Evolutionary conservation across 2,797 vertebrate genomes (phyloP), one percentile per base, ranked within the genome.

Genomic region (Sylvia borin): DNA sequence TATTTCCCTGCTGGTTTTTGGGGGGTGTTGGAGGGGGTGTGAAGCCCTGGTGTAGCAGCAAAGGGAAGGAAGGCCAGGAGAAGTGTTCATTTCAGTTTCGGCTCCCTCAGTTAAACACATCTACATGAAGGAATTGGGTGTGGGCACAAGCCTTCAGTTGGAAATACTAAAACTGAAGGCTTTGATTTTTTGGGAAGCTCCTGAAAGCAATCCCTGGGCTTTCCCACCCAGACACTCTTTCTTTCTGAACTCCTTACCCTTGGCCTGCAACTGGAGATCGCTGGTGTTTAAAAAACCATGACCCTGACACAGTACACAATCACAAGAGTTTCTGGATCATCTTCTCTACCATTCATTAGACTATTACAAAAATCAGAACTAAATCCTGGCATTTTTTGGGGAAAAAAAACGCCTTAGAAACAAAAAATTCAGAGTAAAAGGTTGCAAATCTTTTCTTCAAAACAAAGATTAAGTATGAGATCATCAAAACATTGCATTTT

Each of bases 21-120:
- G 4, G 7, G 7, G 25, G 0, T 22, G 10, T 0, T 55, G 43
- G 54, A 55, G 43, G 0, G 6, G 36, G 25, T 25, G n/a, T 31
- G 26, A 77, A 83, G 42, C 27, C 15, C 31, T 45, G 67, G 11
- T 62, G 58, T 38, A 45, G 22, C 43, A 70, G 47, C 25, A 9
- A 48, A 64, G 55, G 7, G 36, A 82, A 60, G 48, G 53, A 67
- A 62, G 21, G 42, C 51, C 70, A 48, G 47, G 14, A 85, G n/a
- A 55, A 66, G 9, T 1, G 17, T 10, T 57, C 24, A 3, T 8
- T 74, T 45, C 57, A 32, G 54, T 38, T 92, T 77, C 2, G 1
- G 5, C 38, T 88, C 18, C 15, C 32, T 14, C 31, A 25, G 2
- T 26, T 38, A 51, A 72, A 38, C 47, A 53, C 11, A 16, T 7